Evolutionary conservation across 2,113 vertebrate species (phyloP).

Genomic region (Oreochromis niloticus): DNA sequence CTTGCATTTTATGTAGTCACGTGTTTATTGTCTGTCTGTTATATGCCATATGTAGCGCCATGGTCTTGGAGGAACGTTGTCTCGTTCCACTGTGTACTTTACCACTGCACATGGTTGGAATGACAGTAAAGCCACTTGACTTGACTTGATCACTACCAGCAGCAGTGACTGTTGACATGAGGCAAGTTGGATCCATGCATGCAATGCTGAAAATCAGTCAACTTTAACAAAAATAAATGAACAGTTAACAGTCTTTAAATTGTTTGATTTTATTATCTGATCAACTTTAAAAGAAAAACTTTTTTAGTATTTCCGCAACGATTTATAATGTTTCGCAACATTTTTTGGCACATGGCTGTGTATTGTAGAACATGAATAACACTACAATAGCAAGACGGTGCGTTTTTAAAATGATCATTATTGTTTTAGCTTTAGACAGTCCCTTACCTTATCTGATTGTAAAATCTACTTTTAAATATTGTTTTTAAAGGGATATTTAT

Average conservation of each 20-base stretch:
- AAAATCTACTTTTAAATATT: not conserved
- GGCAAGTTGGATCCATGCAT: not conserved
- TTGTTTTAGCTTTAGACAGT: not conserved
- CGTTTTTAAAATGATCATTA: accelerated
- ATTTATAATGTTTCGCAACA: not conserved
- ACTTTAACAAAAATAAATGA: not conserved
- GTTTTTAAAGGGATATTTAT: not conserved
- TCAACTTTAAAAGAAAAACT: not conserved
- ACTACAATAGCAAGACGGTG: not conserved
- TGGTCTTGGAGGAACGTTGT: not conserved
- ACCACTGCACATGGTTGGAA: not conserved
- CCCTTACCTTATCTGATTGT: not conserved
- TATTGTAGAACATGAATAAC: not conserved
- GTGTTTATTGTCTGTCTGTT: not conserved
- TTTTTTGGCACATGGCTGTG: not conserved
- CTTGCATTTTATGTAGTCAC: not conserved
- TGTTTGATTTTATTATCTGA: not conserved
- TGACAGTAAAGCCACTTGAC: accelerated
- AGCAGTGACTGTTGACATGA: accelerated
- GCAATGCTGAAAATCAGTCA: not conserved
- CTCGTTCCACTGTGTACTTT: accelerated
- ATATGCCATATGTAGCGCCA: not conserved
- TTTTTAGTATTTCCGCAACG: accelerated
- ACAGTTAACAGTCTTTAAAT: not conserved
- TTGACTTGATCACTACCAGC: accelerated